These are phyloP conservation scores for Aplochiton taeniatus DNA, from an alignment of 2,797 vertebrate species.

Conservation along the genomic window DNA sequence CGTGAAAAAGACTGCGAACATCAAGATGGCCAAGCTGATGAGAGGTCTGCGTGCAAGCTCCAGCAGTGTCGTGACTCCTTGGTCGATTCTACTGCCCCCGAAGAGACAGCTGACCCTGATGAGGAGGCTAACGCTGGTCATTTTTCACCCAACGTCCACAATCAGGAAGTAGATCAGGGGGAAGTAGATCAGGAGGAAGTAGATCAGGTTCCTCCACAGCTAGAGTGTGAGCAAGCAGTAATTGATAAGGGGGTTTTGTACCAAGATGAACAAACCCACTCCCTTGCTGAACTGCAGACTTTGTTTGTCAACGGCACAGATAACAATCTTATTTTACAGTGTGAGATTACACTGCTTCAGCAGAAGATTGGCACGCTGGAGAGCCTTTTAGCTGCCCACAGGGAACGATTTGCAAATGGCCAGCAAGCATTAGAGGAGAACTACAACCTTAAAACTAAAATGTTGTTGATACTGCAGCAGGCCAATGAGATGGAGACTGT, in stretches of 20 bases:
- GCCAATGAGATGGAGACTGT: slow-evolving; percentile 55
- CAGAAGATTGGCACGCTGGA: slow-evolving; percentile 68
- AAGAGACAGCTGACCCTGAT: slow-evolving; percentile 36
- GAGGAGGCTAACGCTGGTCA: slow-evolving; percentile 24
- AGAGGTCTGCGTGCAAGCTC: slow-evolving; percentile 11
- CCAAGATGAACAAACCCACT: slow-evolving; percentile 8
- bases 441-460: slow-evolving; percentile 61
- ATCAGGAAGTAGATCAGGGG: neutral
- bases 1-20: slow-evolving; percentile 37
- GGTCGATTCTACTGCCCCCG: slow-evolving; percentile 16
- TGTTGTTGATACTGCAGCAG: slow-evolving; percentile 56
- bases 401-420: slow-evolving; percentile 48
- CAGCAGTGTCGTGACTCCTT: slow-evolving; percentile 37
- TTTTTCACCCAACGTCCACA: slow-evolving; percentile 14
- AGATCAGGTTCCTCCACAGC: slow-evolving; percentile 12
- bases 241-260: neutral
- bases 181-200: slow-evolving; percentile 17
- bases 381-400: slow-evolving; percentile 50
- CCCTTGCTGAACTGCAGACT: slow-evolving; percentile 30
- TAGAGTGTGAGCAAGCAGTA: slow-evolving; percentile 22
- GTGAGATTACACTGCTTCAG: slow-evolving; percentile 73
- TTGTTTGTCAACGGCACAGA: slow-evolving; percentile 42
- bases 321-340: slow-evolving; percentile 72
- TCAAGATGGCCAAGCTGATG: slow-evolving; percentile 19
- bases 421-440: slow-evolving; percentile 68